Conservation (phyloP, 2,888 invertebrate genomes). For the Eucera pruinosa region DNA sequence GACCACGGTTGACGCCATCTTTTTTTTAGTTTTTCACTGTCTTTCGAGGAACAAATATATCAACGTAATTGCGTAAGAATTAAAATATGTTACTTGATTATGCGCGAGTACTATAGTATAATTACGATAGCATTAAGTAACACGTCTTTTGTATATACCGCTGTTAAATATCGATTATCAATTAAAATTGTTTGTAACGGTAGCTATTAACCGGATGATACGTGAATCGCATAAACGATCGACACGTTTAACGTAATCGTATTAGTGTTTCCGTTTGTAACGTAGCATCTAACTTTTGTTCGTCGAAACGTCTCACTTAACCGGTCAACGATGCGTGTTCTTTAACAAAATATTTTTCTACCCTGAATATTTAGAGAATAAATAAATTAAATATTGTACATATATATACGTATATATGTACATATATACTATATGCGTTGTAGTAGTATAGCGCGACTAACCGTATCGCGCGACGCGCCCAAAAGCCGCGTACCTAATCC, state of each 20-base stretch:
- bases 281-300: constrained; percentile 2
- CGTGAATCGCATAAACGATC: constrained; percentile 7
- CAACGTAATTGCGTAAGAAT: constrained; percentile 16
- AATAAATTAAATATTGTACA: constrained; percentile 35
- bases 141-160: constrained; percentile 43
- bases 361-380: constrained; percentile 41
- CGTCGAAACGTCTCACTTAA: constrained; percentile 4
- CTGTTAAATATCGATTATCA: constrained; percentile 42
- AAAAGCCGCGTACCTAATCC: too few relatives aligned
- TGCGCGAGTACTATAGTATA: constrained; percentile 25
- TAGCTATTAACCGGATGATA: constrained; percentile 16
- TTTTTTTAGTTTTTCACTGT: constrained; percentile 14
- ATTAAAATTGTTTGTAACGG: constrained; percentile 36
- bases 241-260: not conserved
- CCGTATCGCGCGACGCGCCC: too few relatives aligned
- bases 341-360: constrained; percentile 50
- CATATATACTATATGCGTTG: not conserved
- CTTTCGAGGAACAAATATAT: constrained; percentile 10
- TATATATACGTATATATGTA: constrained; percentile 12
- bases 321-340: constrained; percentile 12
- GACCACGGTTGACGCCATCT: not conserved
- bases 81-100: constrained; percentile 38
- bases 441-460: too few relatives aligned
- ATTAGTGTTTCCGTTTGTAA: constrained; percentile 6
- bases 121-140: constrained; percentile 42